Base-by-base conservation (phyloP, 1,140 invertebrate species). In the Charaxes varanes region DNA sequence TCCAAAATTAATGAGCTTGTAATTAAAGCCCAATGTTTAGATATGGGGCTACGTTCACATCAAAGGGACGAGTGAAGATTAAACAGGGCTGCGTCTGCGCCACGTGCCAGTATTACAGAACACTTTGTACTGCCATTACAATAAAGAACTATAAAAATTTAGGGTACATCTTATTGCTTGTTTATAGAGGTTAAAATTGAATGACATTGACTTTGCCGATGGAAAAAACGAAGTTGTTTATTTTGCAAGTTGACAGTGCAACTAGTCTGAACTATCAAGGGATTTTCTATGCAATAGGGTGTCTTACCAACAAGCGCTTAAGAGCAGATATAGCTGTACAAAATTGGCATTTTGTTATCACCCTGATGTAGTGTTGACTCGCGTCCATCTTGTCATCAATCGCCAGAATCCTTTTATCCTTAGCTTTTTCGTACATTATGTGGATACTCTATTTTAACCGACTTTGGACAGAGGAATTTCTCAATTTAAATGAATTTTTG, bases 1-100 rank as follows among this genome's bases (percentile, higher is more conserved):
- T 79, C 62, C 59, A 71, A 77, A 65, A 77, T 72, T 74, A 77
- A 80, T 77, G 72, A 72, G 55, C 48, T 60, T 65, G 64, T 80
- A 77, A 80, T 80, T 72, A 77, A 74, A 74, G 42, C 52, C 51
- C 49, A 58, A 56, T 54, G 64, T 72, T 74, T 74, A 68, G 55
- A 68, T 60, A 73, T 44, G 50, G 63, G 66, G 61, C 63, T 52
- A 41, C 23, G 47, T 37, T 62, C 53, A 73, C 68, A 70, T 79
- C 74, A 79, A 79, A 79, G 67, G 57, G 42, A 44, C 44, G 62
- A 60, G 51, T 32, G 54, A 50, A 73, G 68, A 69, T 73, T 74
- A 76, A 65, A 72, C 63, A 68, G 42, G 41, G 40, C 43, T 73
- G 73, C 73, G 68, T 71, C 59, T 70, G 68, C 70, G 72, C 66